A percentile compares a stretch with the other conserved stretches of the same genome.
Conservation (phyloP, 2,113 vertebrate species). For the Chroicocephalus ridibundus region DNA sequence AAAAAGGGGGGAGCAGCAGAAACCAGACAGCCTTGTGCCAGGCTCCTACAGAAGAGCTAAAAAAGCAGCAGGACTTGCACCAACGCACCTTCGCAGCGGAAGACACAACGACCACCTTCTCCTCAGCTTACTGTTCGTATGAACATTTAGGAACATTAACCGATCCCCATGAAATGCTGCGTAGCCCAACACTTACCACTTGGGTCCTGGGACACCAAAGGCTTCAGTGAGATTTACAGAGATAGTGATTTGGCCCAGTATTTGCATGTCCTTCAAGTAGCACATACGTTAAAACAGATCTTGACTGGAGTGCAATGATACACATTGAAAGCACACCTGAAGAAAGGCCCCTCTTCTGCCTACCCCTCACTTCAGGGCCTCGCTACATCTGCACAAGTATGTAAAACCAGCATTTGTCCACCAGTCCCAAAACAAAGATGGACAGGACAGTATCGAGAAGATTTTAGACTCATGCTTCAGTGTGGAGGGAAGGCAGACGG, state of each 20-base stretch:
- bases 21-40: neutral
- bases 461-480: neutral
- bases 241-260: neutral
- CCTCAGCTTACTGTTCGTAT: neutral
- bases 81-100: neutral
- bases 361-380: neutral
- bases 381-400: rapidly evolving
- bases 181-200: rapidly evolving
- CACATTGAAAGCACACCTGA: rapidly evolving
- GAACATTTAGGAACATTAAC: neutral
- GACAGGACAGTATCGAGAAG: neutral
- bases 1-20: neutral
- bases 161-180: neutral
- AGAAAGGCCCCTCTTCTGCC: neutral
- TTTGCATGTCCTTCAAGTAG: neutral
- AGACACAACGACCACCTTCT: neutral
- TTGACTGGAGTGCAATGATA: neutral
- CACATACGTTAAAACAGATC: neutral
- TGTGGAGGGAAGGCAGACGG: neutral
- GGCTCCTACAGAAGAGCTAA: neutral
- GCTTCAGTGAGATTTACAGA: neutral
- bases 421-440: neutral
- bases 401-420: neutral
- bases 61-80: neutral
- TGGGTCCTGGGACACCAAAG: neutral